Conservation (phyloP, 1,140 invertebrate genomes). For the Scylla paramamosain region DNA sequence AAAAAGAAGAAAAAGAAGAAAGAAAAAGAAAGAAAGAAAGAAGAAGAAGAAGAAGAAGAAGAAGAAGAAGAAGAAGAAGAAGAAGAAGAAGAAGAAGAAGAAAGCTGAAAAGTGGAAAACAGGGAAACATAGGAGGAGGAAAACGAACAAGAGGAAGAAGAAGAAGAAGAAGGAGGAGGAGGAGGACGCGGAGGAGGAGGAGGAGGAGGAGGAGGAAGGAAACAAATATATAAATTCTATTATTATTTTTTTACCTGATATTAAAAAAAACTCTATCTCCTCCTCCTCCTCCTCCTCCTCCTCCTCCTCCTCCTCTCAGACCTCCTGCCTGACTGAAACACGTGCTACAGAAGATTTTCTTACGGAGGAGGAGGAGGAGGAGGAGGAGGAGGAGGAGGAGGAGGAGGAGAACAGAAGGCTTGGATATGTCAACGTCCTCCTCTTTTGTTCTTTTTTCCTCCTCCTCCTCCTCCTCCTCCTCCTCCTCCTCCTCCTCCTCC, state of each 20-base stretch:
- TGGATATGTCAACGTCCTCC: no score
- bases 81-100: not conserved
- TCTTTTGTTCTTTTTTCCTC: no score
- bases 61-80: not conserved
- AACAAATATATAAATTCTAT: no score
- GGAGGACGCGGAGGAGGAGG: not conserved
- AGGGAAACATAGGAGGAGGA: not conserved
- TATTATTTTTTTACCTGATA: no score
- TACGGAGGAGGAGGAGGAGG: not conserved
- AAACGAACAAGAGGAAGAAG: not conserved
- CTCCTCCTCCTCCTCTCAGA: no score
- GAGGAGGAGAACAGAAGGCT: not conserved
- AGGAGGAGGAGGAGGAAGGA: not conserved
- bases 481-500: not conserved
- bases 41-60: not conserved
- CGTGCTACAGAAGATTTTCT: no score
- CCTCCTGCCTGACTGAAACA: no score
- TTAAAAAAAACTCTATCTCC: no score
- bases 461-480: no score
- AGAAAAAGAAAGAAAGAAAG: not conserved
- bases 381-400: not conserved
- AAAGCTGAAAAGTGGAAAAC: not conserved
- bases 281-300: no score
- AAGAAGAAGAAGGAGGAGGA: not conserved
- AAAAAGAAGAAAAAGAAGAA: not conserved